phyloP scores from a whole-genome alignment of 2,113 vertebrate genomes.

The Cyphomyrus discorhynchus region DNA sequence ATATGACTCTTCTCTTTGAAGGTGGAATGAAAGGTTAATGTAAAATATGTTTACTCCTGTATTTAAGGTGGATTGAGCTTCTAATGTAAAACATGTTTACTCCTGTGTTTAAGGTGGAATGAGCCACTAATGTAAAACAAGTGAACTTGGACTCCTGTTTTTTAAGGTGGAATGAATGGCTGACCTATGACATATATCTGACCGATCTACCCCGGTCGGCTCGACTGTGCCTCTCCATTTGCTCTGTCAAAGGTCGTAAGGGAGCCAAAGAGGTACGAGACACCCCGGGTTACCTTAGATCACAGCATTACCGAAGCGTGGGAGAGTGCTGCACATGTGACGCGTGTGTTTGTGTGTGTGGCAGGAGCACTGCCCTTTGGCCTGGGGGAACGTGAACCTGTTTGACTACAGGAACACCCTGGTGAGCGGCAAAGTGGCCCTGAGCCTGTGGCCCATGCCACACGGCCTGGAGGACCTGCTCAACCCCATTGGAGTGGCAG shows the following conservation, averaged over 20 bases:
- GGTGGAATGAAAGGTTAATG: neutral
- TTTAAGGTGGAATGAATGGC: constrained; percentile 51
- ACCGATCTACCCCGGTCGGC: constrained; percentile 45
- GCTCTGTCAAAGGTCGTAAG: constrained; percentile 53
- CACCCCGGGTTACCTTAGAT: neutral
- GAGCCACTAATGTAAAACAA: constrained; percentile 10
- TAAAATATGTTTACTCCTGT: neutral
- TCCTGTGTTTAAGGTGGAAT: neutral
- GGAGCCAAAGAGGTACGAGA: constrained; percentile 49
- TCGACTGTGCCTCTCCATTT: constrained; percentile 51
- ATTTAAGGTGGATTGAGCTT: neutral
- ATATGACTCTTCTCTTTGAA: neutral
- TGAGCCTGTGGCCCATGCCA: constrained; percentile 39
- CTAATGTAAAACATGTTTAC: neutral
- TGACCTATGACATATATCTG: constrained; percentile 48
- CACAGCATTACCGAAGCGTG: neutral
- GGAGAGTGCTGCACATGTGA: neutral
- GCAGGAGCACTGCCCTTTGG: constrained; percentile 48
- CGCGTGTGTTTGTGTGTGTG: neutral
- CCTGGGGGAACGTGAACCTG: constrained; percentile 49
- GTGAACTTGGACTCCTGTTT: neutral
- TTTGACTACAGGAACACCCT: constrained; percentile 47
- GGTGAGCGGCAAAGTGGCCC: constrained; percentile 43
- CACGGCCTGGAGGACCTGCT: constrained; percentile 38
- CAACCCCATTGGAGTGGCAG: constrained; percentile 34